Evolutionary conservation across 2,888 invertebrate species (phyloP), one percentile per base, ranked within the genome.

Genomic region (Stegana nigrithorax): DNA sequence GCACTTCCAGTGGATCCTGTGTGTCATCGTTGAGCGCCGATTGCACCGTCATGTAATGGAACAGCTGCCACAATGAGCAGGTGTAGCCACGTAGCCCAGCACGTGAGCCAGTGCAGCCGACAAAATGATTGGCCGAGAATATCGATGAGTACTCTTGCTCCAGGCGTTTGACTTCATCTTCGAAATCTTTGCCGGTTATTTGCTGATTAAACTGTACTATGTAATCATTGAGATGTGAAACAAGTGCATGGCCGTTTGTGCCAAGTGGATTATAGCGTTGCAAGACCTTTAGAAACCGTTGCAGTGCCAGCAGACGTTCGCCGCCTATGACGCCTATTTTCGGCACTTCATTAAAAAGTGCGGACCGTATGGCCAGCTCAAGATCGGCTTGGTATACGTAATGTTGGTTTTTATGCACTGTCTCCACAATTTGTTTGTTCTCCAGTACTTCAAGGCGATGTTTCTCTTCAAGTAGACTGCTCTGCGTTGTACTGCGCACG

Each of bases 11-110:
- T 0, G 92, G 90, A 78, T 90, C 88, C 3, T 81, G 77, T 7
- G 88, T 86, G 42, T 87, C 81, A 44, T 85, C 87, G 17, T 68
- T 73, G 25, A 85, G 83, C 4, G 89, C 89, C 10, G 93, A 91
- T 81, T 91, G 91, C 0, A 97, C 94, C 0, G 96, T 94, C 61
- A 99, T 85, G 36, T 92, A 93, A 81, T 99, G 99, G 82, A 97
- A 99, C 72, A 97, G 86, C 12, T 91, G 93, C 99, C 99, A 99
- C 29, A 99, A 87, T 0, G 96, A 93, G 86, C 98, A 99, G 0
- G 97, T 93, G 83, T 94, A 98, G 10, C 97, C 97, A 56, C 98
- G 88, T 74, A 89, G 90, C 1, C 73, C 71, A 0, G 90, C 85
- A 61, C 89, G 87, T 72, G 96, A 96, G 8, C 96, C 95, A 72